phyloP scores from a whole-genome alignment of 2,797 vertebrate genomes.

The Lateolabrax maculatus region DNA sequence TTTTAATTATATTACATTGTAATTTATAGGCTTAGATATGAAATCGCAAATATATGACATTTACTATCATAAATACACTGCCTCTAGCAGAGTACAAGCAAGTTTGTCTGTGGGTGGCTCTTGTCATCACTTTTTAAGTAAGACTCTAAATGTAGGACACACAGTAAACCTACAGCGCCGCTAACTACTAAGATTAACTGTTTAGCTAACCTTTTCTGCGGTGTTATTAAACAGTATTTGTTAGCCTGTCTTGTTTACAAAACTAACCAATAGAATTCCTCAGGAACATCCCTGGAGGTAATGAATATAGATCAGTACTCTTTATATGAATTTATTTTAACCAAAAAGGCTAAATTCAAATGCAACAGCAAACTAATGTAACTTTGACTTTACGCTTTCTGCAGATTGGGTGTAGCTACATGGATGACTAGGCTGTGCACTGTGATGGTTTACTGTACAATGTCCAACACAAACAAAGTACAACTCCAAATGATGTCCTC shows the following conservation, averaged over 20 bases:
- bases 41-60: not conserved
- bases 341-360: constrained; percentile 5
- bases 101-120: constrained; percentile 35
- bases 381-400: constrained; percentile 14
- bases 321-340: not conserved
- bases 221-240: constrained; percentile 36
- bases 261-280: constrained; percentile 9
- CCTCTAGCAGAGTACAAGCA: not conserved
- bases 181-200: constrained; percentile 31
- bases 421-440: constrained; percentile 12
- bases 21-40: constrained; percentile 19
- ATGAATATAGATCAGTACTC: not conserved
- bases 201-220: constrained; percentile 34
- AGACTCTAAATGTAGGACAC: constrained; percentile 19
- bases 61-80: not conserved
- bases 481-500: constrained; percentile 34
- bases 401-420: constrained; percentile 31
- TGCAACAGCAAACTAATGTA: not conserved
- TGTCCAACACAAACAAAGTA: constrained; percentile 60
- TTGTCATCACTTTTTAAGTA: constrained; percentile 39
- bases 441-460: constrained; percentile 24
- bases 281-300: constrained; percentile 9
- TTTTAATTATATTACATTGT: not conserved
- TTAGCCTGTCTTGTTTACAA: constrained; percentile 37
- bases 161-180: not conserved